Percentiles rank a stretch among this genome's conserved stretches.
Evolutionary conservation across 2,888 invertebrate species (phyloP).

Genomic region (Amiota communis): DNA sequence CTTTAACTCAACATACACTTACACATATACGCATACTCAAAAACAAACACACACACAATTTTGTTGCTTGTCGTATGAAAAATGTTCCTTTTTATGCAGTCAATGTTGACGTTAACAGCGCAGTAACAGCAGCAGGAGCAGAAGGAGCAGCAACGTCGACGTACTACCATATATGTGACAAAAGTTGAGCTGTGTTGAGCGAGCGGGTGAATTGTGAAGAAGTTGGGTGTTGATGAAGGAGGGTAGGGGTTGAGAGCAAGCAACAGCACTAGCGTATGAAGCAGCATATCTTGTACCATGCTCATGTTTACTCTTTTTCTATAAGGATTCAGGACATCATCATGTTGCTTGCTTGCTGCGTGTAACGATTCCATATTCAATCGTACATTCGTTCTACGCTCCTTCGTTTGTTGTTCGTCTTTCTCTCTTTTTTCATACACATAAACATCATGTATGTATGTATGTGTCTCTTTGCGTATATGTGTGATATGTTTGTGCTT

Average conservation of each 20-base stretch:
- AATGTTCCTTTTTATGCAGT: conserved; percentile 62
- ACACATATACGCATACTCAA: not conserved
- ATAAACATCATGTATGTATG: conserved; percentile 39
- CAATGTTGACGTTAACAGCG: conserved; percentile 32
- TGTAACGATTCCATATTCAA: conserved; percentile 5
- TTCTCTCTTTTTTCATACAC: conserved; percentile 14
- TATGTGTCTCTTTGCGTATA: conserved; percentile 1
- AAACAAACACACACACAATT: not conserved
- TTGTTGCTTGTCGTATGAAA: conserved; percentile 49
- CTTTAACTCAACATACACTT: not conserved
- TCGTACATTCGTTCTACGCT: conserved; percentile 28
- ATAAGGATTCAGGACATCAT: conserved; percentile 17
- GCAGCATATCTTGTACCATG: conserved; percentile 15
- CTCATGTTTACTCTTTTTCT: conserved; percentile 39
- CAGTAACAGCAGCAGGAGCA: conserved; percentile 37
- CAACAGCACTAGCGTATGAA: too few species aligned
- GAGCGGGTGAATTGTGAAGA: conserved; percentile 1
- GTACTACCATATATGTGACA: conserved; percentile 18
- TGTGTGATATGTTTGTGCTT: conserved; percentile 16
- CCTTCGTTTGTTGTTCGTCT: conserved; percentile 9
- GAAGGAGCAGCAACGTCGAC: conserved; percentile 22
- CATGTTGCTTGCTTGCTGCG: conserved; percentile 10
- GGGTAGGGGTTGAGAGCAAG: not conserved
- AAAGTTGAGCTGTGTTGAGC: conserved; percentile 30
- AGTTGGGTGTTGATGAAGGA: conserved; percentile 8